These are phyloP conservation scores for Hypselothyrea guttata DNA, from an alignment of 2,888 invertebrate species.

Conservation along the genomic window DNA sequence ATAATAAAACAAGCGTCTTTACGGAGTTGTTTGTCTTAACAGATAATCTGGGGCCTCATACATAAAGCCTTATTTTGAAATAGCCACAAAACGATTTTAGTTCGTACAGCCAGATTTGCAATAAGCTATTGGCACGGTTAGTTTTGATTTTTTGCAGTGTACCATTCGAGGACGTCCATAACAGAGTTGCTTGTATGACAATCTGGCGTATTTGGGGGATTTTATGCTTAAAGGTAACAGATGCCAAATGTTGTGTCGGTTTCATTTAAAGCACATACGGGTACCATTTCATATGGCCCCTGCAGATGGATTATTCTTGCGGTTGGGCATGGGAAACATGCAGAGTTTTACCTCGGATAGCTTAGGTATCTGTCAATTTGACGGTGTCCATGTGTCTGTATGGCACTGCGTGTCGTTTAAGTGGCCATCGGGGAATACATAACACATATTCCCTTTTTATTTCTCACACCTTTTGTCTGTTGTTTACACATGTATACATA, in stretches of 20 bases:
- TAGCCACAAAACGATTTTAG: slow-evolving; percentile 13
- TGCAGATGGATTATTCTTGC: no score
- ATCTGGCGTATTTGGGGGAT: slow-evolving; percentile 47
- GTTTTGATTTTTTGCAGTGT: no score
- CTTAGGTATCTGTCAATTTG: not conserved
- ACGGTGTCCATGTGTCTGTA: slow-evolving; percentile 24
- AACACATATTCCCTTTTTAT: slow-evolving; percentile 15
- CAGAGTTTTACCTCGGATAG: not conserved
- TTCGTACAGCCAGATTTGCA: slow-evolving; percentile 28
- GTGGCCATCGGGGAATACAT: slow-evolving; percentile 32
- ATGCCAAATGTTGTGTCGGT: slow-evolving; percentile 2
- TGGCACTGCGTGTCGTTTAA: slow-evolving; percentile 30
- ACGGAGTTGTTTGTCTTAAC: no score
- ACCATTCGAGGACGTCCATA: no score
- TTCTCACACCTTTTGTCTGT: not conserved
- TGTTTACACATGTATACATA: slow-evolving; percentile 11
- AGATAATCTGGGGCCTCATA: no score
- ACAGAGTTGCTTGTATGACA: slow-evolving; percentile 7
- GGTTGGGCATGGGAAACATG: no score
- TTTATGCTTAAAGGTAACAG: slow-evolving; percentile 46
- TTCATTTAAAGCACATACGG: no score
- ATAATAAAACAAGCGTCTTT: no score
- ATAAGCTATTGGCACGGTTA: slow-evolving; percentile 28
- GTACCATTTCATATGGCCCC: no score
- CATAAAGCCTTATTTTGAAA: no score